These are phyloP conservation scores for Sigmodon hispidus DNA, from an alignment of 2,113 vertebrate genomes.

Conservation along the genomic window DNA sequence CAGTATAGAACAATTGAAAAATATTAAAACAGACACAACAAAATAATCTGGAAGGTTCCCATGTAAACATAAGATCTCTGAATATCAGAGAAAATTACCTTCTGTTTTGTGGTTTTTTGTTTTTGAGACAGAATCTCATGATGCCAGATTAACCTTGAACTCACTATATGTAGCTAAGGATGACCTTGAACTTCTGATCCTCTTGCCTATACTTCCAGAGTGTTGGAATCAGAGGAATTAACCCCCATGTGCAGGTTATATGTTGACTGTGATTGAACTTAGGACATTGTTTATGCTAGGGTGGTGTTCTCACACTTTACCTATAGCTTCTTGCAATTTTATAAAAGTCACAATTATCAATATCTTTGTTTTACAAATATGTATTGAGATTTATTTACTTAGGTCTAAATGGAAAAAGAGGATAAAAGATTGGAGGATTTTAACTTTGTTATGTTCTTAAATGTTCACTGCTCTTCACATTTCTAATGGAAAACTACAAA, in stretches of 20 bases:
- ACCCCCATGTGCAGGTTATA: background rate
- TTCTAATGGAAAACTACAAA: background rate
- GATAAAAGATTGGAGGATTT: background rate
- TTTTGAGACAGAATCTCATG: background rate
- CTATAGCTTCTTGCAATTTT: background rate
- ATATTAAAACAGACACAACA: background rate
- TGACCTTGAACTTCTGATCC: background rate
- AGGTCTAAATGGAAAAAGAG: background rate
- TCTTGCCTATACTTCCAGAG: background rate
- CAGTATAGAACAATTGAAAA: background rate
- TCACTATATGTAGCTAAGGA: background rate
- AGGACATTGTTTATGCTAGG: background rate
- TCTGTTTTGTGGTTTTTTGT: background rate
- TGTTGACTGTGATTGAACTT: background rate
- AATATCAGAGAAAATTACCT: background rate
- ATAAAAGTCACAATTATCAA: background rate
- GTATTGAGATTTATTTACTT: background rate
- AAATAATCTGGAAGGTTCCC: background rate
- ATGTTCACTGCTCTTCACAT: slow-evolving; percentile 2
- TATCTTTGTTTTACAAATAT: background rate
- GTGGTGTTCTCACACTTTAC: background rate
- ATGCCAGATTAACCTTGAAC: background rate
- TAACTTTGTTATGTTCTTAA: background rate
- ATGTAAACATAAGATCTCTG: background rate
- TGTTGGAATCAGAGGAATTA: background rate